A percentile compares a stretch with the other conserved stretches of the same genome.
Conservation (phyloP, 2,888 invertebrate genomes). For the Orthonevra nobilis region DNA sequence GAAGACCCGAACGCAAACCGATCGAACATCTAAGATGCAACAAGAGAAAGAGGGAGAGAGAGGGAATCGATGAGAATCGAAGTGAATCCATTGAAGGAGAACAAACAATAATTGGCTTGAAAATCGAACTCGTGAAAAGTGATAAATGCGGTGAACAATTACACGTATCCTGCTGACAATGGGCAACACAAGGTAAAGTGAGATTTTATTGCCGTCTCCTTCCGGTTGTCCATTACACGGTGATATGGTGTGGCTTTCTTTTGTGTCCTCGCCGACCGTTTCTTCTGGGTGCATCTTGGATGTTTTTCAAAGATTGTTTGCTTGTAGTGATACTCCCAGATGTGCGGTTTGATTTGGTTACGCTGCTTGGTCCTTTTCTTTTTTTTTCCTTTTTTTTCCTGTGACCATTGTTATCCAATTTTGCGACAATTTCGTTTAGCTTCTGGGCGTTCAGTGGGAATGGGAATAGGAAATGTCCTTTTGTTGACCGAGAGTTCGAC, state of each 20-base stretch:
- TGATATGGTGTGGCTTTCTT: slow-evolving; percentile 36
- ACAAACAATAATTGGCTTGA: slow-evolving; percentile 22
- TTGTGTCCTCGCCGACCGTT: slow-evolving; percentile 14
- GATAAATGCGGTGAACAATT: slow-evolving; percentile 67
- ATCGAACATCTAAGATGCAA: too few species aligned
- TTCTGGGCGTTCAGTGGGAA: slow-evolving; percentile 34
- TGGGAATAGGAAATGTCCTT: slow-evolving; percentile 32
- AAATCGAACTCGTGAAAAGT: slow-evolving; percentile 50
- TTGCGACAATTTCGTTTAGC: slow-evolving; percentile 56
- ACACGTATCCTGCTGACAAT: slow-evolving; percentile 59
- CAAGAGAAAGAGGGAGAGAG: slow-evolving; percentile 8
- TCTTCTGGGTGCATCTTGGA: too few species aligned
- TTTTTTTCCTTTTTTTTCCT: neutral
- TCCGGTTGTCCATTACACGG: slow-evolving; percentile 56
- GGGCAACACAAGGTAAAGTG: slow-evolving; percentile 64
- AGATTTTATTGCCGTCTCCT: slow-evolving; percentile 61
- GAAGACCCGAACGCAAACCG: neutral
- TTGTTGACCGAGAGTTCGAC: neutral
- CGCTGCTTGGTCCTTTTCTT: neutral
- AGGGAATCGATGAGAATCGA: slow-evolving; percentile 13
- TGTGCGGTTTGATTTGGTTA: slow-evolving; percentile 66
- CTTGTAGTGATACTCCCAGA: slow-evolving; percentile 32
- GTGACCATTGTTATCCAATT: slow-evolving; percentile 61
- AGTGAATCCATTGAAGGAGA: neutral
- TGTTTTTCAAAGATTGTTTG: too few species aligned